A percentile compares a stretch with the other conserved stretches of the same genome.
Evolutionary conservation across 2,797 vertebrate species (phyloP).

Genomic region (Gobionotothen gibberifrons): DNA sequence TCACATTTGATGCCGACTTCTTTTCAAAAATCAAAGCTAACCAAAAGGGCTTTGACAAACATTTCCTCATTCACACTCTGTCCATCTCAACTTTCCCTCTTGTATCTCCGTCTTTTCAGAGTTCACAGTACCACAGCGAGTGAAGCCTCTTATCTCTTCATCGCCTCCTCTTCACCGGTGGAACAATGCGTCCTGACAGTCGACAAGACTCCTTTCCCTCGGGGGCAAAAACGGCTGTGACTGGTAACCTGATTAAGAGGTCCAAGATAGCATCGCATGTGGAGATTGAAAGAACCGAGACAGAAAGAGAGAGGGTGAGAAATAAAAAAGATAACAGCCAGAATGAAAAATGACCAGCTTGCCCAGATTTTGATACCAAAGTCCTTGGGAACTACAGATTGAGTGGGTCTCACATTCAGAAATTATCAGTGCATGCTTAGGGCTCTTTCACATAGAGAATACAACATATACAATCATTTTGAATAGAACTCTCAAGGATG

Average conservation of each 20-base stretch:
- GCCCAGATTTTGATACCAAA: conserved; percentile 6
- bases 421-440: not conserved
- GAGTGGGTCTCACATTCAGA: conserved; percentile 9
- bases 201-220: conserved; percentile 63
- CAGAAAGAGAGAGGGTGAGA: not conserved
- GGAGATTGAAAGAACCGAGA: conserved; percentile 36
- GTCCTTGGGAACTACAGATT: conserved; percentile 7
- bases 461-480: not conserved
- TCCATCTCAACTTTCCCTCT: conserved; percentile 8
- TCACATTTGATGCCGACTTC: not conserved
- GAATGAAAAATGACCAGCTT: conserved; percentile 47
- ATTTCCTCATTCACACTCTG: conserved; percentile 34
- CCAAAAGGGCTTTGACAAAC: not conserved
- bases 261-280: conserved; percentile 72
- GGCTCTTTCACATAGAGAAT: not conserved
- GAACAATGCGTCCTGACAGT: conserved; percentile 78
- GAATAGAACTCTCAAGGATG: not conserved
- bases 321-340: conserved; percentile 36
- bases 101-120: conserved; percentile 40
- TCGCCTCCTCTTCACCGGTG: conserved; percentile 59
- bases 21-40: conserved; percentile 2
- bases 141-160: conserved; percentile 66
- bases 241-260: conserved; percentile 77
- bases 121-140: conserved; percentile 26
- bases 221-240: conserved; percentile 69